A percentile compares a stretch with the other conserved stretches of the same genome.
phyloP scores from a whole-genome alignment of 2,113 vertebrate genomes.

The Propithecus coquereli region DNA sequence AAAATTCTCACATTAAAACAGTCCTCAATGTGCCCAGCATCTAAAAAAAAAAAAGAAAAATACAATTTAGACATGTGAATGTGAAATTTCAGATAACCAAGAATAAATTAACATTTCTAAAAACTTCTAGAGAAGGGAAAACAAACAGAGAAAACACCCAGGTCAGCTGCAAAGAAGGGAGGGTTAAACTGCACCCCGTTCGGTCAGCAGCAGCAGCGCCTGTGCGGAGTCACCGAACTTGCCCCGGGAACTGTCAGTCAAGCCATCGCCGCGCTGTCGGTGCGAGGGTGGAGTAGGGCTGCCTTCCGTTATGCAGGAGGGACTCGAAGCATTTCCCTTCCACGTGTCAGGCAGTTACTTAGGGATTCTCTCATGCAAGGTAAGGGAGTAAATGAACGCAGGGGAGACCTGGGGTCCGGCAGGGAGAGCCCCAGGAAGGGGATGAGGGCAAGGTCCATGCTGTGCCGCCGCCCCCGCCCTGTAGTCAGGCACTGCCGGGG shows the following conservation, averaged over 20 bases:
- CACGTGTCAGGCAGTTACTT: neutral
- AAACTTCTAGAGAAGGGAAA: neutral
- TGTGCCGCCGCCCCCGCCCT: rapidly evolving
- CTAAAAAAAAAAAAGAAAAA: neutral
- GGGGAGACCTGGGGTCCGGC: neutral
- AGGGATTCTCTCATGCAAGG: neutral
- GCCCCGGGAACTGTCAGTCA: neutral
- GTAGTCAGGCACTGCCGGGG: neutral
- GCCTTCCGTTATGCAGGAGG: neutral
- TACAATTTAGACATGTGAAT: neutral
- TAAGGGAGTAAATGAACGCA: neutral
- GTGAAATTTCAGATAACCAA: conserved; percentile 27
- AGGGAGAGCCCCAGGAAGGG: neutral
- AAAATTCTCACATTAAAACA: neutral
- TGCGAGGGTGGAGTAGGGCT: too few species aligned
- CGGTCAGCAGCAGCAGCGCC: neutral
- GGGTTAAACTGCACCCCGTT: too few species aligned
- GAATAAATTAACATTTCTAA: conserved; percentile 1
- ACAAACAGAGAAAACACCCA: neutral
- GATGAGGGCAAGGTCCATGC: rapidly evolving
- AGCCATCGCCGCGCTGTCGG: neutral
- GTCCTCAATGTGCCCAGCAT: neutral
- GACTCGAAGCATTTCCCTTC: neutral
- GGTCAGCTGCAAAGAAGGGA: neutral
- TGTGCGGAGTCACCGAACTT: neutral